Evolutionary conservation across 2,113 vertebrate species (phyloP).

Genomic region (Malurus melanocephalus): DNA sequence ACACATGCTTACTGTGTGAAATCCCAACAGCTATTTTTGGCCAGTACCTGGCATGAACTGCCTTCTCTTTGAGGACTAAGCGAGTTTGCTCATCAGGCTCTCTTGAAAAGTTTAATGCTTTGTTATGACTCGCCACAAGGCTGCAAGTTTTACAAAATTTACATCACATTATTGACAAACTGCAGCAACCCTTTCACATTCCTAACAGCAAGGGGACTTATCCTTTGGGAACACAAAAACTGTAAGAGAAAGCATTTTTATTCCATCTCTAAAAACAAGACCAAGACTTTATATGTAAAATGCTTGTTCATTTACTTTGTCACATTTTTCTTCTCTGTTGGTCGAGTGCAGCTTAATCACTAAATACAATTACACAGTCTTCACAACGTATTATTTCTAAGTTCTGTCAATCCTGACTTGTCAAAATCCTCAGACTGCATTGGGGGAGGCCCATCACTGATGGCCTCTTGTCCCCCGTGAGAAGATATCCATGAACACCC

Average conservation of each 20-base stretch:
- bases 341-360: not conserved
- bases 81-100: not conserved
- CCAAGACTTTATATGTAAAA: not conserved
- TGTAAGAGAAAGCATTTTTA: not conserved
- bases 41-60: conserved; percentile 6
- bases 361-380: not conserved
- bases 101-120: not conserved
- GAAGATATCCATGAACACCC: not conserved
- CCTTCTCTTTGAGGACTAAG: not conserved
- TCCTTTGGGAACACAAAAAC: not conserved
- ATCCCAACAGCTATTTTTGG: conserved; percentile 25
- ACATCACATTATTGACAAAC: not conserved
- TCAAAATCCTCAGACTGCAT: not conserved
- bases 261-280: not conserved
- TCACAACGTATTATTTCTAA: not conserved
- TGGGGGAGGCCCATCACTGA: not conserved
- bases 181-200: not conserved
- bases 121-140: not conserved
- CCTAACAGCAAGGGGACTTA: not conserved
- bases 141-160: not conserved
- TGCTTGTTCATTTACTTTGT: not conserved
- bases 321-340: not conserved
- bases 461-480: not conserved
- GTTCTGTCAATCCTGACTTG: not conserved
- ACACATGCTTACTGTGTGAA: not conserved